Evolutionary conservation across 2,797 vertebrate species (phyloP), one percentile per base, ranked within the genome.

Genomic region (Anisognathus igniventris): DNA sequence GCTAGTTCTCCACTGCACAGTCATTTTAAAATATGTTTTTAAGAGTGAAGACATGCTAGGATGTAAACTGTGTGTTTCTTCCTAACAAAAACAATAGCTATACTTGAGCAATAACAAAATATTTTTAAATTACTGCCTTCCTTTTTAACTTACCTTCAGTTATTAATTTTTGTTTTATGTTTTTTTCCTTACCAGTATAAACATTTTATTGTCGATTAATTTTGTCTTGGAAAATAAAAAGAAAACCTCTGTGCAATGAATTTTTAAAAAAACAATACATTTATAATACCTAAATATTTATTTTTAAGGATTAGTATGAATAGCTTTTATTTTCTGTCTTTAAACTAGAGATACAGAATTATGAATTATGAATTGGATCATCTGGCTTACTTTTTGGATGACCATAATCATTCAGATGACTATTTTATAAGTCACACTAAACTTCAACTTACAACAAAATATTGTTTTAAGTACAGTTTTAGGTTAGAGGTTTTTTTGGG

Each of bases 401-500:
- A 40, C 56, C 33, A 6, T 58, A 60, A 31, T 45, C 2, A n/a
- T 86, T 48, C 33, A 42, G 56, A 10, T 87, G 31, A 62, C 65
- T 60, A 2, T 58, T 68, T 62, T 91, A 2, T 44, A 79, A 87
- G 57, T 80, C 58, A 44, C 0, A 2, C 22, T 87, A 24, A 74
- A 67, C 45, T 91, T 75, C 42, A 56, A 0, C 15, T 33, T 83
- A 8, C 2, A 47, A 65, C 4, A 3, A 67, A 76, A 25, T 62
- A 25, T 0, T 73, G 56, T 81, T 96, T 97, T 94, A 80, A 74
- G 61, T 81, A 71, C 47, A 75, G 72, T 91, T 97, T 97, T 95
- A 92, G 86, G 57, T 77, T 93, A 51, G 22, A 1, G 28, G 4
- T 1, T 31, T 30, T 19, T 6, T 6, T 6, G 13, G 20, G 14